Base-by-base conservation (phyloP, 37 sponge, comb jelly and placozoan genomes). In the Diacarnus erythraeanus region DNA sequence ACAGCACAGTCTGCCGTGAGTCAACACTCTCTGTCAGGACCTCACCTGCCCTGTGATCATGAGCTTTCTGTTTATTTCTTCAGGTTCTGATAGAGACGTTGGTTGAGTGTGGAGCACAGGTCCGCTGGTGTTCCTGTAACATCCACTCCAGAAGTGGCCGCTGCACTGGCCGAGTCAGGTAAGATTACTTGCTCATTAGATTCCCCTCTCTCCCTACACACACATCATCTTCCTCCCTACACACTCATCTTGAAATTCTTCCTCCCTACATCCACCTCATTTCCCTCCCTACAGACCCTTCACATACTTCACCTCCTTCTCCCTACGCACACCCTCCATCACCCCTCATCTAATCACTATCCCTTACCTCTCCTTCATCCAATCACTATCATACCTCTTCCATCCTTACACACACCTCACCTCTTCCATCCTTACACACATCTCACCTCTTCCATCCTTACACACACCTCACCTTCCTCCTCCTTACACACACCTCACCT, bases 21-120 rank as follows among this genome's bases (percentile, higher is more conserved):
- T 59, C 2, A 21, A n/a, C 56, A 54, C 56, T 17, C 56, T 20
- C 56, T 54, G n/a, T n/a, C n/a, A n/a, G n/a, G n/a, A n/a, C n/a
- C 29, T 63, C 64, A n/a, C n/a, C 27, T 63, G 29, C 23, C n/a
- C 15, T 63, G 57, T 12, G 18, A 54, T 54, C n/a, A n/a, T n/a
- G n/a, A n/a, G 41, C 12, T 20, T 27, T 39, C 30, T 8, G 22
- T 65, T 3, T 65, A 30, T 31, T 8, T 29, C n/a, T 36, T 1
- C 38, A 84, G 85, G 93, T 95, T 42, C 64, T 96, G 74, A 89
- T 96, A 9, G 96, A 96, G 83, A 96, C 96, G 0, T 77, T 96
- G 54, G 77, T 83, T 38, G 85, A 90, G 31, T 82, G 84, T 68
- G 96, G 96, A 23, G 96, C 93, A 23, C 12, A 57, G 22, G 86